Evolutionary conservation across 2,113 vertebrate genomes (phyloP).

Genomic region (Rhombomys opimus): DNA sequence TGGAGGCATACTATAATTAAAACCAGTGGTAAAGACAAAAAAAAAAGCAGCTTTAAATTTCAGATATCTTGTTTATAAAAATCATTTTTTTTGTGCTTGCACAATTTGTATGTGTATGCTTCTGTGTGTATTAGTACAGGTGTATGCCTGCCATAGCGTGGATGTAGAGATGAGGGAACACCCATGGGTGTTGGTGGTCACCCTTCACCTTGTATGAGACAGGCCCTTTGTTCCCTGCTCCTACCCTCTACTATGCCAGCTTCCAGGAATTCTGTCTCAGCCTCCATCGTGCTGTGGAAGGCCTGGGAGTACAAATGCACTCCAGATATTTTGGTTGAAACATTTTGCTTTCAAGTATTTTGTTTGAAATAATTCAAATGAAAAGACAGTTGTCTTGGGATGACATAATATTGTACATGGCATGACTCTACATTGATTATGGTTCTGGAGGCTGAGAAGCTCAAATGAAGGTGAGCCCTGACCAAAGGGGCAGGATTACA

Average conservation of each 20-base stretch:
- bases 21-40: conserved; percentile 5
- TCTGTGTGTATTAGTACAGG: not conserved
- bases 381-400: not conserved
- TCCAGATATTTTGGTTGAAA: too few relatives aligned
- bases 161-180: not conserved
- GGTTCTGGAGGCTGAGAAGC: not conserved
- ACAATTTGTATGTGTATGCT: not conserved
- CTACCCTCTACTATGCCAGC: not conserved
- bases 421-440: not conserved
- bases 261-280: not conserved
- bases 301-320: too few relatives aligned
- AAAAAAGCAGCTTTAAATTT: not conserved
- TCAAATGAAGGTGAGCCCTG: not conserved
- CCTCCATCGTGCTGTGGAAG: not conserved
- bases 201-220: not conserved
- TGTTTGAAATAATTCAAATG: not conserved
- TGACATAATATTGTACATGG: not conserved
- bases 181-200: not conserved
- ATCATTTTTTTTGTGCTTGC: not conserved
- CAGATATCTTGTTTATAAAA: not conserved
- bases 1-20: not conserved
- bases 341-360: too few relatives aligned
- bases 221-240: not conserved
- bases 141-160: not conserved
- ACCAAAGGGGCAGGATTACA: not conserved